Conservation (phyloP, 2,113 vertebrate species). For the Nothoprocta pentlandii region DNA sequence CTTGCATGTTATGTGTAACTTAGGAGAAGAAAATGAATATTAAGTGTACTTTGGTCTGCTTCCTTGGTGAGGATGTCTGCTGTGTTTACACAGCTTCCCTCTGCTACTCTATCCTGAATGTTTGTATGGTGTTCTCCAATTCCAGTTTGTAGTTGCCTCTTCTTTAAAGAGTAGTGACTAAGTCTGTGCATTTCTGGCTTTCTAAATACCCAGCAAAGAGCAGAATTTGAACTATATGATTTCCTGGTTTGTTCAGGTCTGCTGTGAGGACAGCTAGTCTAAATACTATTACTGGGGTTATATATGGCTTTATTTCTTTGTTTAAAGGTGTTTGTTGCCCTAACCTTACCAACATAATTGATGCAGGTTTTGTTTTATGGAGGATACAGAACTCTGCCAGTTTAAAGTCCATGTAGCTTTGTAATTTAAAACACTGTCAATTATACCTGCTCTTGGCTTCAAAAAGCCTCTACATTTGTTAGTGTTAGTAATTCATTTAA, state of each 20-base stretch:
- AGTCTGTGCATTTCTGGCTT: background rate
- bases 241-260: background rate
- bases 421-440: background rate
- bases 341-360: background rate
- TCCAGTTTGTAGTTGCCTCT: background rate
- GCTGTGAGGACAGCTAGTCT: background rate
- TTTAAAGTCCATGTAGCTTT: background rate
- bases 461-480: background rate
- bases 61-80: background rate
- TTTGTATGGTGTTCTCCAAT: background rate
- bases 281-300: background rate
- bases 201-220: background rate
- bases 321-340: background rate
- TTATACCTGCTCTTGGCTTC: background rate
- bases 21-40: background rate
- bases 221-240: background rate
- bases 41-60: background rate
- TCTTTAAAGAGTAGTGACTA: background rate
- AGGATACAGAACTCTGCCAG: background rate
- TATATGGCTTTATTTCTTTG: background rate
- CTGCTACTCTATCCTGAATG: background rate
- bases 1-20: background rate
- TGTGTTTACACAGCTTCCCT: background rate
- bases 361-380: background rate
- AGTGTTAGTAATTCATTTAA: background rate